Percentiles rank a stretch among this genome's conserved stretches.
These are phyloP conservation scores for Amazonetta brasiliensis DNA, from an alignment of 2,797 vertebrate genomes.

Conservation along the genomic window DNA sequence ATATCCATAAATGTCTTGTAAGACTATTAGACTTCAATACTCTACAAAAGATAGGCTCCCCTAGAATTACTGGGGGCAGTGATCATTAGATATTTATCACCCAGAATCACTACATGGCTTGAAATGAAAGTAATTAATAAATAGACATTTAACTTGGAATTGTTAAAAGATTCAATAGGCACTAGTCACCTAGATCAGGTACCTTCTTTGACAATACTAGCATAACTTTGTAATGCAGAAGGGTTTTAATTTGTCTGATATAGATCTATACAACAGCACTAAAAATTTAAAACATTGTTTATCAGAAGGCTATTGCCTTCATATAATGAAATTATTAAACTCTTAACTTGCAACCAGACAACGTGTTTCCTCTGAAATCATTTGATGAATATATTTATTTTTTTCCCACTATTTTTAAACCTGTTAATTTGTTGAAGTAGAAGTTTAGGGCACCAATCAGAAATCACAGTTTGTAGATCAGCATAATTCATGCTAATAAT, in stretches of 20 bases:
- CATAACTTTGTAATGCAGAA: not conserved
- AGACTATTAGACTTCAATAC: slow-evolving; percentile 19
- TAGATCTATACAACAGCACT: not conserved
- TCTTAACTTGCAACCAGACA: not conserved
- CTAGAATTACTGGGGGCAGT: not conserved
- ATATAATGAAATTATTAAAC: not conserved
- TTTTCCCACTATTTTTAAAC: not conserved
- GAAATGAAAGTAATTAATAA: slow-evolving; percentile 31
- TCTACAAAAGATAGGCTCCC: slow-evolving; percentile 28
- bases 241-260: not conserved
- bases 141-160: slow-evolving; percentile 28
- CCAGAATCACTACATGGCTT: not conserved
- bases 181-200: not conserved
- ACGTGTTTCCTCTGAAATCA: not conserved
- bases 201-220: not conserved
- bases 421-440: not conserved
- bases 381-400: not conserved
- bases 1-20: slow-evolving; percentile 47
- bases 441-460: not conserved
- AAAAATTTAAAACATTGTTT: not conserved
- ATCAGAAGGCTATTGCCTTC: not conserved
- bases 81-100: not conserved
- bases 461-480: not conserved
- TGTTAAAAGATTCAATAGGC: not conserved
- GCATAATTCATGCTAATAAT: not conserved